Evolutionary conservation across 2,113 vertebrate species (phyloP).

Genomic region (Heterotilapia buettikoferi): DNA sequence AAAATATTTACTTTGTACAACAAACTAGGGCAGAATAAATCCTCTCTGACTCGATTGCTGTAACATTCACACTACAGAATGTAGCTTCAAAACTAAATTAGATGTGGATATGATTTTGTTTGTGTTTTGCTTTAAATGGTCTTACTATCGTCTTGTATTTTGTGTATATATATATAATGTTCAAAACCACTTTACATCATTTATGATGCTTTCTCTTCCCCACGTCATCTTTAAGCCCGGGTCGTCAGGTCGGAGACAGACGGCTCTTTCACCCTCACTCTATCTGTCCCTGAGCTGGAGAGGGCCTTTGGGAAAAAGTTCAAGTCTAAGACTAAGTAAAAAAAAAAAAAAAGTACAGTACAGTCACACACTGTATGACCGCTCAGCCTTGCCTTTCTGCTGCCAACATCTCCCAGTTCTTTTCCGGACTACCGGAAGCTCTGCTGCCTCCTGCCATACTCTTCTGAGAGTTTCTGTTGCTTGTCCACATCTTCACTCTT

Average conservation of each 20-base stretch:
- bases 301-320: conserved; percentile 75
- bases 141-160: background rate
- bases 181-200: background rate
- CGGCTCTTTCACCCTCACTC: conserved; percentile 75
- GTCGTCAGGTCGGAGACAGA: conserved; percentile 68
- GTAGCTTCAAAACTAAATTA: background rate
- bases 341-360: background rate
- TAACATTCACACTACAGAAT: background rate
- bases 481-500: background rate
- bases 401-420: conserved; percentile 21
- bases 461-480: background rate
- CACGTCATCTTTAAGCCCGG: conserved; percentile 71
- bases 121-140: background rate
- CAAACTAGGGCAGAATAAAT: background rate
- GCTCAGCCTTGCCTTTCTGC: conserved; percentile 17
- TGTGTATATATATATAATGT: background rate
- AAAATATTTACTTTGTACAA: background rate
- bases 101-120: background rate
- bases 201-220: background rate
- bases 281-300: conserved; percentile 78
- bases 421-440: background rate
- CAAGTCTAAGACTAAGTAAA: conserved; percentile 80
- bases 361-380: background rate
- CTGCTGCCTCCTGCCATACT: conserved; percentile 16
- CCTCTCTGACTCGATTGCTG: background rate